A percentile compares a stretch with the other conserved stretches of the same genome.
These are phyloP conservation scores for Arrhopalites spinosus DNA, from an alignment of 2,888 invertebrate genomes.

Conservation along the genomic window DNA sequence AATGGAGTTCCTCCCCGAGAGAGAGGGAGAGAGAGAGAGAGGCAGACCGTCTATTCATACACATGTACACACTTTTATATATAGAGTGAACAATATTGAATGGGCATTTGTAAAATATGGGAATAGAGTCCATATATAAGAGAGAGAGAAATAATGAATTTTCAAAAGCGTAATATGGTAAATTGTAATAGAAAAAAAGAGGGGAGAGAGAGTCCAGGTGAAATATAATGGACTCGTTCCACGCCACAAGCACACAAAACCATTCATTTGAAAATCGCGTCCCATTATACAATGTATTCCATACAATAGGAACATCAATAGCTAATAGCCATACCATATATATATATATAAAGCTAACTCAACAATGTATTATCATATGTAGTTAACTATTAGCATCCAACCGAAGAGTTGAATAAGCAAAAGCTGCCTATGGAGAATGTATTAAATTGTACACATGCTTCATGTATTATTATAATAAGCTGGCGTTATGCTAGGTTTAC, in stretches of 20 bases:
- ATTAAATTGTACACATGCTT: not conserved
- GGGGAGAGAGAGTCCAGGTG: not conserved
- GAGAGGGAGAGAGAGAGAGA: too few species aligned
- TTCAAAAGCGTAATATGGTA: not conserved
- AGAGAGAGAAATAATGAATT: not conserved
- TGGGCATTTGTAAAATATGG: too few species aligned
- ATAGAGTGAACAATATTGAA: not conserved
- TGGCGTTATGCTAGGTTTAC: not conserved
- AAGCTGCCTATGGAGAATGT: not conserved
- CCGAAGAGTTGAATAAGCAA: too few species aligned
- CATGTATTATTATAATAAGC: constrained; percentile 1
- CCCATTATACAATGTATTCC: not conserved
- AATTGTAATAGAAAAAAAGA: not conserved
- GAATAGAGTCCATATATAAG: too few species aligned
- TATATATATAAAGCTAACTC: too few species aligned
- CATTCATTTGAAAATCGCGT: not conserved
- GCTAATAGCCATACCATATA: too few species aligned
- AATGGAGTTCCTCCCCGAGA: too few species aligned
- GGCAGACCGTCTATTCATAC: too few species aligned
- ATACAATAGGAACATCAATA: constrained; percentile 3
- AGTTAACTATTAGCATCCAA: not conserved
- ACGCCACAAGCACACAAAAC: not conserved
- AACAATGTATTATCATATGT: not conserved
- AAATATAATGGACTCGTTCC: constrained; percentile 25
- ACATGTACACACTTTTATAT: too few species aligned